phyloP scores from a whole-genome alignment of 1,140 invertebrate species.

The Drosophila parabipectinata region DNA sequence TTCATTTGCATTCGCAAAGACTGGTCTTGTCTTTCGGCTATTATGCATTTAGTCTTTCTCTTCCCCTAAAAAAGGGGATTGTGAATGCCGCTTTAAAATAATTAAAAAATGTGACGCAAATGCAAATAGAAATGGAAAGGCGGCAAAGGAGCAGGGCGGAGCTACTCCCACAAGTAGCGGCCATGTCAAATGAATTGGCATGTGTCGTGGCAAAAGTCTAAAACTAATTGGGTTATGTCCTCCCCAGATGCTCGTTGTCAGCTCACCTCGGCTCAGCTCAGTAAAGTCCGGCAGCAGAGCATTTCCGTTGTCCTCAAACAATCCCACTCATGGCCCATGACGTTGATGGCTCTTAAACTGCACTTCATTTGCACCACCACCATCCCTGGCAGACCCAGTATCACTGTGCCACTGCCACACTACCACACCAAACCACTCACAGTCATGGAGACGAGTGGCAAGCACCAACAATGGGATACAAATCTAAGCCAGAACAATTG shows the following conservation, averaged over 20 bases:
- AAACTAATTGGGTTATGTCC: conserved; percentile 74
- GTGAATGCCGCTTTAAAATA: conserved; percentile 47
- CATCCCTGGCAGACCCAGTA: background rate
- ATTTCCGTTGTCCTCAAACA: conserved; percentile 29
- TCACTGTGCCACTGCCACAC: conserved; percentile 2
- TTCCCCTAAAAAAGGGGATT: conserved; percentile 4
- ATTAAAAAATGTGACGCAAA: conserved; percentile 69
- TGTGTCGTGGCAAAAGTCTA: conserved; percentile 59
- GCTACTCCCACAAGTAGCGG: conserved; percentile 10
- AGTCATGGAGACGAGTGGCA: background rate
- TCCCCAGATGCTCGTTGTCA: conserved; percentile 65
- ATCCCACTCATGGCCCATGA: conserved; percentile 53
- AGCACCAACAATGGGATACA: conserved; percentile 35
- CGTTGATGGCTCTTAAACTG: conserved; percentile 68
- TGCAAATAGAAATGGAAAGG: conserved; percentile 43
- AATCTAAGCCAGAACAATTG: conserved; percentile 51
- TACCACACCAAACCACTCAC: conserved; percentile 2
- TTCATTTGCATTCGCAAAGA: conserved; percentile 73
- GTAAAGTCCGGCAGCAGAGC: background rate
- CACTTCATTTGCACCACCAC: conserved; percentile 62
- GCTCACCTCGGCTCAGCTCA: conserved; percentile 7
- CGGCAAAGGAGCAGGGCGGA: background rate
- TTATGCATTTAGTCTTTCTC: conserved; percentile 35
- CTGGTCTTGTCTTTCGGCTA: conserved; percentile 38
- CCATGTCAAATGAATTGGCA: conserved; percentile 64